phyloP scores from a whole-genome alignment of 2,888 invertebrate genomes.

The Rhingia campestris region DNA sequence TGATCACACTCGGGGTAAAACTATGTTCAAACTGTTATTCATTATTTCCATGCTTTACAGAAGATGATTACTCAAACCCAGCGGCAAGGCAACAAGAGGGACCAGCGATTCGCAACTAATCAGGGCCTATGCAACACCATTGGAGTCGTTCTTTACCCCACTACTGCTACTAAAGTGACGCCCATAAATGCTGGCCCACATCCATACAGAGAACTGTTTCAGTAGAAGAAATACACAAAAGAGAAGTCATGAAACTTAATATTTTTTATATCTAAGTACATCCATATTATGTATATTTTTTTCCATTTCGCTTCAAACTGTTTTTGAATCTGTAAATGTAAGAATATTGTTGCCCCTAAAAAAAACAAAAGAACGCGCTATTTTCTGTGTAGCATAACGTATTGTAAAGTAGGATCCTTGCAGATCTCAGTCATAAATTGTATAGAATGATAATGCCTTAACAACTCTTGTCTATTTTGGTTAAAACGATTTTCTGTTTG shows the following conservation, averaged over 20 bases:
- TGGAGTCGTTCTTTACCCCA: constrained; percentile 10
- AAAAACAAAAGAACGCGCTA: constrained; percentile 5
- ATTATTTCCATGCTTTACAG: constrained; percentile 85
- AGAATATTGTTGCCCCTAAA: constrained; percentile 4
- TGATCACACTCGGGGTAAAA: too few species aligned
- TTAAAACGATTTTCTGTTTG: constrained; percentile 17
- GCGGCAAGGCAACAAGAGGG: constrained; percentile 83
- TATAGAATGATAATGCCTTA: constrained; percentile 32
- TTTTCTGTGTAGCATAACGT: constrained; percentile 2
- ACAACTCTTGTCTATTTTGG: background rate
- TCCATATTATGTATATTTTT: constrained; percentile 19
- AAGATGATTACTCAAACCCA: constrained; percentile 84
- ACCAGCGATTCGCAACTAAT: constrained; percentile 83
- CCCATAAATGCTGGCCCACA: constrained; percentile 37
- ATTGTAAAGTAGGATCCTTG: background rate
- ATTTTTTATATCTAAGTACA: constrained; percentile 43
- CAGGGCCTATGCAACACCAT: background rate
- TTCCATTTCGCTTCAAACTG: constrained; percentile 39
- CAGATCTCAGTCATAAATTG: constrained; percentile 53
- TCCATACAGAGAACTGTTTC: constrained; percentile 29
- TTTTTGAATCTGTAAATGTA: constrained; percentile 37
- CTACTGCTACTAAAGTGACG: constrained; percentile 12
- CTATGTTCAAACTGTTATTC: background rate
- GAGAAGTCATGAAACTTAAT: constrained; percentile 41
- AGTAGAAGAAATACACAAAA: constrained; percentile 42